Conservation (phyloP, 1,140 invertebrate genomes). For the Dermatophagoides farinae region DNA sequence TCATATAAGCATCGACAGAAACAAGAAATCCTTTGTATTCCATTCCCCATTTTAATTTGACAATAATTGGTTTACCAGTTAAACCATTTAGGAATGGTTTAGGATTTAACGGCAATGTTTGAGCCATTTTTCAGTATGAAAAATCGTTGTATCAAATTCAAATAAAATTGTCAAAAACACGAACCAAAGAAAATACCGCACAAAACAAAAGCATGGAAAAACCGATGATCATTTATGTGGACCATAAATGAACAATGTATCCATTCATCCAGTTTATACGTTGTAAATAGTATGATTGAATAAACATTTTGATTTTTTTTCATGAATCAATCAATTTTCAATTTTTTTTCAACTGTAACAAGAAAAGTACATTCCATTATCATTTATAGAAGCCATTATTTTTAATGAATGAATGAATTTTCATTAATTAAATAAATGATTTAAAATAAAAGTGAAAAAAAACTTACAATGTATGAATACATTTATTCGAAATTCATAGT, state of each 20-base stretch:
- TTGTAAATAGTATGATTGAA: too few relatives aligned
- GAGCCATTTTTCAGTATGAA: conserved; percentile 14
- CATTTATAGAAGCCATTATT: too few relatives aligned
- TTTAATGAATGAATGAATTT: too few relatives aligned
- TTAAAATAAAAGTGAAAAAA: too few relatives aligned
- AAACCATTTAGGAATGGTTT: conserved; percentile 96
- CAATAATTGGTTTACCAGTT: conserved; percentile 88
- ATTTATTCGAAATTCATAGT: too few relatives aligned
- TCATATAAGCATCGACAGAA: conserved; percentile 98
- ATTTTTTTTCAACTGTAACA: too few relatives aligned
- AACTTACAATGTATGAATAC: too few relatives aligned
- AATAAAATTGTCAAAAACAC: not conserved
- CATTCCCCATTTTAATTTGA: conserved; percentile 98
- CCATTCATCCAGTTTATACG: too few relatives aligned
- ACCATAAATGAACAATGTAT: not conserved
- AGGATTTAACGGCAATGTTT: conserved; percentile 77
- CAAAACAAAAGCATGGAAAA: not conserved
- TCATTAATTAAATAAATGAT: too few relatives aligned
- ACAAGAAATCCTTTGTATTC: conserved; percentile 96
- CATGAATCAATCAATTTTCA: too few relatives aligned
- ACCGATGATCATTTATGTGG: not conserved
- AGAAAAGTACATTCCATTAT: too few relatives aligned
- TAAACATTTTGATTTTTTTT: too few relatives aligned
- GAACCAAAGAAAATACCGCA: not conserved
- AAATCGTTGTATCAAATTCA: not conserved